Percentiles rank a stretch among this genome's conserved stretches.
Evolutionary conservation across 2,888 invertebrate genomes (phyloP).

Genomic region (Patella pellucida): DNA sequence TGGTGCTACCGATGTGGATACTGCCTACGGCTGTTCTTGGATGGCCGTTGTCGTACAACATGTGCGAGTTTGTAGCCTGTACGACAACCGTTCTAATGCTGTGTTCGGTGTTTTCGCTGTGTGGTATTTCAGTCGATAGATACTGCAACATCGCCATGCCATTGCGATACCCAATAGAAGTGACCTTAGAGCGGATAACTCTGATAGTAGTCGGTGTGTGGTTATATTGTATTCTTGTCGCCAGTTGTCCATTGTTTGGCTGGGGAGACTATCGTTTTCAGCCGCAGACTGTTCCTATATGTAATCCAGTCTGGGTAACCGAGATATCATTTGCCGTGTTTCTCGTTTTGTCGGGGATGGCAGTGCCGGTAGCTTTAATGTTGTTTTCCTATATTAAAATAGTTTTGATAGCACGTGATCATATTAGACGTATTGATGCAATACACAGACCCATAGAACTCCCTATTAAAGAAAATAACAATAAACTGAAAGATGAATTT

Average conservation of each 20-base stretch:
- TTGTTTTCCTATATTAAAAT: slow-evolving; percentile 40
- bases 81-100: slow-evolving; percentile 41
- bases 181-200: slow-evolving; percentile 25
- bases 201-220: slow-evolving; percentile 41
- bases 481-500: not conserved
- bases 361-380: slow-evolving; percentile 40
- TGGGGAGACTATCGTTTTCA: slow-evolving; percentile 57
- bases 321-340: slow-evolving; percentile 36
- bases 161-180: slow-evolving; percentile 46
- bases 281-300: slow-evolving; percentile 54
- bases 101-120: slow-evolving; percentile 54
- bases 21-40: slow-evolving; percentile 27
- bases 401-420: slow-evolving; percentile 40
- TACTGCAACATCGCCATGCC: slow-evolving; percentile 57
- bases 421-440: slow-evolving; percentile 38
- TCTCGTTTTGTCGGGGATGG: slow-evolving; percentile 38
- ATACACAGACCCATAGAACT: slow-evolving; percentile 32
- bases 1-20: slow-evolving; percentile 43
- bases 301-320: slow-evolving; percentile 39
- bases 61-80: slow-evolving; percentile 41
- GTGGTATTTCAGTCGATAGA: slow-evolving; percentile 53
- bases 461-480: not conserved
- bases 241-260: slow-evolving; percentile 46
- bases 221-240: slow-evolving; percentile 46
- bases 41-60: slow-evolving; percentile 30